phyloP scores from a whole-genome alignment of 2,888 invertebrate species.

The Ditylenchus weischeri region DNA sequence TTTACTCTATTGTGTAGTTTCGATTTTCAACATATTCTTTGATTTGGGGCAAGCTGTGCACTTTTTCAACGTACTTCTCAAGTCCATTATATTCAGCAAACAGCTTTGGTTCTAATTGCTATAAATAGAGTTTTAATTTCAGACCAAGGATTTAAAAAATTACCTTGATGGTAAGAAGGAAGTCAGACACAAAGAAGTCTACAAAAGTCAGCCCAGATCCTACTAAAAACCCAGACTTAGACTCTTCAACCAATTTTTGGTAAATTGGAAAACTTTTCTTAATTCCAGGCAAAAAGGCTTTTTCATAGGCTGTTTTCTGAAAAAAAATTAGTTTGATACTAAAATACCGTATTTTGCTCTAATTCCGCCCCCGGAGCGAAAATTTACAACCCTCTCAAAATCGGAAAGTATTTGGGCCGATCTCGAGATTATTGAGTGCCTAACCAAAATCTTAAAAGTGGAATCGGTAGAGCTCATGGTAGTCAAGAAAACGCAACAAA shows the following conservation, averaged over 20 bases:
- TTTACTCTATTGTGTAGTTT: background rate
- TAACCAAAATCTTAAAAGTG: too few relatives aligned
- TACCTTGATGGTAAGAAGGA: background rate
- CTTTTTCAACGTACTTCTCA: background rate
- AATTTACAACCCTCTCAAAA: too few relatives aligned
- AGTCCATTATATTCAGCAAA: background rate
- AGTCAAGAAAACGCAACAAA: too few relatives aligned
- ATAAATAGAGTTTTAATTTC: background rate
- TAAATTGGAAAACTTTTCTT: background rate
- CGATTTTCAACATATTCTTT: background rate
- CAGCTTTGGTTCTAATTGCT: background rate
- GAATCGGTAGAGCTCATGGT: too few relatives aligned
- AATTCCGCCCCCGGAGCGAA: too few relatives aligned
- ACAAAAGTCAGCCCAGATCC: constrained; percentile 1
- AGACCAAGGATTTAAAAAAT: background rate
- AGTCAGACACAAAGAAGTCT: background rate
- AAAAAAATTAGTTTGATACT: background rate
- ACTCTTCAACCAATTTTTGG: background rate
- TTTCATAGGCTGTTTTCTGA: constrained; percentile 3
- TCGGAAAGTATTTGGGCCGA: too few relatives aligned
- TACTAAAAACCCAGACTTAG: constrained; percentile 1
- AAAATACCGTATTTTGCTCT: too few relatives aligned
- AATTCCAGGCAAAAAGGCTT: background rate
- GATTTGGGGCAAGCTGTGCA: background rate
- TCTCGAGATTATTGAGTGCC: too few relatives aligned